Evolutionary conservation across 2,113 vertebrate genomes (phyloP), one percentile per base, ranked within the genome.

Genomic region (Urocitellus parryii): DNA sequence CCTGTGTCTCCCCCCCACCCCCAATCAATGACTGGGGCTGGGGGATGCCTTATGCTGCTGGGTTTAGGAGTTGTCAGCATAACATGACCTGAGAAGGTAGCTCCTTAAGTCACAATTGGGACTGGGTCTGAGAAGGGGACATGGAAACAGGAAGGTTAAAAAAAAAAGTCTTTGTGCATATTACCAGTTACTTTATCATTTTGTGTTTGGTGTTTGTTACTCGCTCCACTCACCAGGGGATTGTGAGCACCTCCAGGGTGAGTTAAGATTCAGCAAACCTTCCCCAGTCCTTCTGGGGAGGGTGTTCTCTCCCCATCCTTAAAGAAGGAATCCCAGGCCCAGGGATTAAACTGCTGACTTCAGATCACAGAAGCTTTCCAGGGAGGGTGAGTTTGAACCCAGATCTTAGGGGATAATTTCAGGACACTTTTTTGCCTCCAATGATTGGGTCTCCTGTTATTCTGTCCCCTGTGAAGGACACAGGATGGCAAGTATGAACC

Each of bases 391-490:
- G 27, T 25, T 24, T 56, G 80, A 68, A 13, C 53, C 34, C 61
- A 56, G 63, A 32, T 68, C 42, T 32, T 67, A 6, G 24, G 39
- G 4, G 45, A 24, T 77, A 79, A 79, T 58, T 58, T 34, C 10
- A 77, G 61, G 51, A 2, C 58, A 42, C 9, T 27, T 27, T 63
- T 13, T 87, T 42, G 16, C 20, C 45, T 78, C 67, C 51, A 17
- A 5, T 0, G 8, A 51, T 0, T 1, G 29, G 25, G 0, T 72
- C 25, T 29, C 24, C 34, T 45, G 34, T 24, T 1, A 13, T 8
- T 22, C 3, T 4, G 10, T 24, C 34, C 22, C 4, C 45, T 34
- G 0, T 37, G 68, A 7, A 8, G 18, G 53, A 14, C 20, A 9
- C n/a, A 5, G 61, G 70, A 70, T 34, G 72, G 27, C 70, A 68